These are phyloP conservation scores for Platysternon megacephalum DNA, from an alignment of 2,113 vertebrate species.

Conservation along the genomic window DNA sequence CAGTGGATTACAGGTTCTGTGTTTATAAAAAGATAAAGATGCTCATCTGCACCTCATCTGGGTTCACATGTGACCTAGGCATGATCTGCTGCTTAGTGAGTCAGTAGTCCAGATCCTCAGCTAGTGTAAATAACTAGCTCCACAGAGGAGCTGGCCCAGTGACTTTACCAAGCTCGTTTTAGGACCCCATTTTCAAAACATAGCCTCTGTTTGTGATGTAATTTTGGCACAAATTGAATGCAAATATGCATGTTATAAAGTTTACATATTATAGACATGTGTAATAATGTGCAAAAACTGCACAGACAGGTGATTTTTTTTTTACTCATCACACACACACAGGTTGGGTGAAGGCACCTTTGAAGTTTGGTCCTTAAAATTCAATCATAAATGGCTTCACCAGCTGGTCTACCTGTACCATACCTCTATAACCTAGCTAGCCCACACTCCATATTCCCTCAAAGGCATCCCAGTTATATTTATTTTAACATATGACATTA, in stretches of 20 bases:
- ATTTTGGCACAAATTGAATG: background rate
- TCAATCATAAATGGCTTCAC: background rate
- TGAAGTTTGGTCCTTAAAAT: background rate
- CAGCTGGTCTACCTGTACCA: background rate
- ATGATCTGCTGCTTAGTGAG: background rate
- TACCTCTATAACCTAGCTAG: background rate
- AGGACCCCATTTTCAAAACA: background rate
- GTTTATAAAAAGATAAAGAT: background rate
- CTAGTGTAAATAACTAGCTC: background rate
- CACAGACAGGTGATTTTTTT: background rate
- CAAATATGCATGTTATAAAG: background rate
- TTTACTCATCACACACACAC: background rate
- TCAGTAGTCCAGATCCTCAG: background rate
- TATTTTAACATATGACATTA: background rate
- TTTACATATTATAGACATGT: background rate
- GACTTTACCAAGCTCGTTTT: background rate
- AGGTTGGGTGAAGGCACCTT: background rate
- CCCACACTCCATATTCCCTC: background rate
- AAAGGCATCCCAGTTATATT: background rate
- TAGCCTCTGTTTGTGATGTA: background rate
- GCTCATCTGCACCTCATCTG: background rate
- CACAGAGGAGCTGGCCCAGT: background rate
- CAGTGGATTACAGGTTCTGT: background rate
- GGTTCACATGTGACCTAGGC: background rate
- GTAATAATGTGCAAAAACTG: slow-evolving; percentile 24